Evolutionary conservation across 2,797 vertebrate species (phyloP), one percentile per base, ranked within the genome.

Genomic region (Cheirogaleus major): DNA sequence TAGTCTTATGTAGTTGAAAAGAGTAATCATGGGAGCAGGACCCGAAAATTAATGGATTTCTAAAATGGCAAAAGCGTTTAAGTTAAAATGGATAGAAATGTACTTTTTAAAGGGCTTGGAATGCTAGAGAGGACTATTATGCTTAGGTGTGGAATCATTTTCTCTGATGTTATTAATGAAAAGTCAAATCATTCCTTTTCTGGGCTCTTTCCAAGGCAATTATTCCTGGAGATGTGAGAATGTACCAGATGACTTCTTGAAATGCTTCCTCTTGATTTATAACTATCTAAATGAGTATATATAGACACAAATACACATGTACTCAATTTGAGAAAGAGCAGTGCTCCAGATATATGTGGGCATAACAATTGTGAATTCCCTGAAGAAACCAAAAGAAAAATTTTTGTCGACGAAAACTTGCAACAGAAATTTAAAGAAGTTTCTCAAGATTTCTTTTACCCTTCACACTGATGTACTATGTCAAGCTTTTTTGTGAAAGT

Each of bases 201-300:
- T 97, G 91, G 81, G 18, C 14, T 85, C n/a, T 72, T 85, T 91
- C 91, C 90, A 97, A 87, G n/a, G 45, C 45, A 78, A 65, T 96
- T 89, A 92, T 50, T 38, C 69, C 73, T 88, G 18, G 50, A 93
- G 91, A 95, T 70, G 32, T 76, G 78, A 89, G 32, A 43, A 67
- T 63, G 57, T 15, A 57, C n/a, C 84, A 75, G 41, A 91, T 65
- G 84, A 86, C 41, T 89, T 92, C 75, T 91, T 95, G 76, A 85
- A 95, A 93, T 50, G 41, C 61, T 95, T 93, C 52, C 27, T 89
- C 86, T 70, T 92, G 91, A 97, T 97, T 97, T 96, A 83, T 93
- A 90, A 79, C 78, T 92, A 30, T 85, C 30, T 88, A 65, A 69
- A 85, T 67, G 88, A 81, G 43, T 59, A 76, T 45, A 75, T 52